A percentile compares a stretch with the other conserved stretches of the same genome.
These are phyloP conservation scores for Drosophila sturtevanti DNA, from an alignment of 1,140 invertebrate species.

Conservation along the genomic window DNA sequence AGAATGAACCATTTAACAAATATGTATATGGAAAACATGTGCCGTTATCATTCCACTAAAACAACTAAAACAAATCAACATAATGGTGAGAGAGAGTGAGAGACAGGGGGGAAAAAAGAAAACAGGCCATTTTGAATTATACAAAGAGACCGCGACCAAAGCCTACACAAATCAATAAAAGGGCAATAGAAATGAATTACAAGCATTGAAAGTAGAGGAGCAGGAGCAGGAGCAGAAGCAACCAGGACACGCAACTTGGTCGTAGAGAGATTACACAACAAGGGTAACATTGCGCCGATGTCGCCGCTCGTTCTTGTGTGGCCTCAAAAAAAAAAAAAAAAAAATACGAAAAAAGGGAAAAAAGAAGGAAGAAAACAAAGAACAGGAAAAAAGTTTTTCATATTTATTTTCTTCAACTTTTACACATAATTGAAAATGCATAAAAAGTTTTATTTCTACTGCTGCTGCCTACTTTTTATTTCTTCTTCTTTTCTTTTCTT, in stretches of 20 bases:
- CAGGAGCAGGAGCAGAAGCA: conserved; percentile 11
- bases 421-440: conserved; percentile 69
- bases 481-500: conserved; percentile 29
- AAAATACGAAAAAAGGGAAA: conserved; percentile 29
- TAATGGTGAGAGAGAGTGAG: neutral
- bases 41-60: conserved; percentile 33
- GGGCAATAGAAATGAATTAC: conserved; percentile 52
- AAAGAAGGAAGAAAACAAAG: conserved; percentile 13
- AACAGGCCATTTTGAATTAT: conserved; percentile 57
- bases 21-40: conserved; percentile 22
- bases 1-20: conserved; percentile 28
- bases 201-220: neutral
- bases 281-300: conserved; percentile 63
- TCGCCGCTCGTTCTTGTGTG: conserved; percentile 26
- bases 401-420: conserved; percentile 48
- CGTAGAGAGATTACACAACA: conserved; percentile 59
- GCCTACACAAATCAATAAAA: conserved; percentile 71
- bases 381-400: conserved; percentile 40
- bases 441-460: conserved; percentile 46
- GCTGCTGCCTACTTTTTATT: conserved; percentile 12
- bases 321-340: conserved; percentile 34
- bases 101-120: conserved; percentile 20
- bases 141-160: conserved; percentile 9
- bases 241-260: conserved; percentile 53
- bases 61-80: conserved; percentile 2